Evolutionary conservation across 92 coral and sea anemone genomes (phyloP).

Genomic region (Porites divaricata): DNA sequence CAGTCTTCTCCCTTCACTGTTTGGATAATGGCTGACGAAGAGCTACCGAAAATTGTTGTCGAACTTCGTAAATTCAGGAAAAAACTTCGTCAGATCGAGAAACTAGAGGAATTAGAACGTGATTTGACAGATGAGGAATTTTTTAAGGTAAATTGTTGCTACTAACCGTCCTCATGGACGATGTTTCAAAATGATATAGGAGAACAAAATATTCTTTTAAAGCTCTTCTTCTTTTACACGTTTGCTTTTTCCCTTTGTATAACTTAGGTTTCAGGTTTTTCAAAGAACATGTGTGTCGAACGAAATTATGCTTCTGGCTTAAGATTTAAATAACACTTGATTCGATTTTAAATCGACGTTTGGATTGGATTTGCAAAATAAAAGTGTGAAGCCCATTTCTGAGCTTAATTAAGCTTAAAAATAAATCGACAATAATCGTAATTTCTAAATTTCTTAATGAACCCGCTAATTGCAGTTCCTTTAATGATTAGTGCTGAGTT

Average conservation of each 20-base stretch:
- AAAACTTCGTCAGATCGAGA: constrained; percentile 94
- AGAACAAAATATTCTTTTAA: not conserved
- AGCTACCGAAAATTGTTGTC: not conserved
- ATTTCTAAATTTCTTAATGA: not conserved
- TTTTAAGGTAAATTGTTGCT: constrained; percentile 58
- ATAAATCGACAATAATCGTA: not conserved
- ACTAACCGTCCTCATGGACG: not conserved
- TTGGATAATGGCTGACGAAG: constrained; percentile 41
- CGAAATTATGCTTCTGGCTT: not conserved
- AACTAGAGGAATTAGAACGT: constrained; percentile 84
- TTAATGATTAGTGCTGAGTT: too few species aligned
- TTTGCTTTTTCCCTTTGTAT: not conserved
- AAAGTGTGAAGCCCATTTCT: too few species aligned
- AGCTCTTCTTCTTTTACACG: too few species aligned
- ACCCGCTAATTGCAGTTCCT: not conserved
- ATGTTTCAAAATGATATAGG: not conserved
- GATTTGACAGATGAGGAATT: constrained; percentile 87
- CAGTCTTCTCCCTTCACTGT: constrained; percentile 11
- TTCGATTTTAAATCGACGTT: not conserved
- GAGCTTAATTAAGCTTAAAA: not conserved
- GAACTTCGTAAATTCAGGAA: constrained; percentile 92
- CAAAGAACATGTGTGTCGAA: too few species aligned
- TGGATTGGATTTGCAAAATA: too few species aligned
- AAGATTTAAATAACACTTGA: not conserved
- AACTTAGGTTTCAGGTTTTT: too few species aligned